These are phyloP conservation scores for Ptychadena robeensis DNA, from an alignment of 2,797 vertebrate species.

Conservation along the genomic window DNA sequence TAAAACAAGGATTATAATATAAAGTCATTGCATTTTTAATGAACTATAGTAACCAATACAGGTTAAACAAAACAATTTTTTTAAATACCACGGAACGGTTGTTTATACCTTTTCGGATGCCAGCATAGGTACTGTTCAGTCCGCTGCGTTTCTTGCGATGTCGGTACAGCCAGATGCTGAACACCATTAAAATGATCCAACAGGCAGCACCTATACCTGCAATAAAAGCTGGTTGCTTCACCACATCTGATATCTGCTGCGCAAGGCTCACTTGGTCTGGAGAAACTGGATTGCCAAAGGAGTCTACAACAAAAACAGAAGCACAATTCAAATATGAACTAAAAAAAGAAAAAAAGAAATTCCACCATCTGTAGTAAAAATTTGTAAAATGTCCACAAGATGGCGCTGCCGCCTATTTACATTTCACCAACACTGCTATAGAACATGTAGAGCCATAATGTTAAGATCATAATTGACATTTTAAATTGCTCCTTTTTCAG, in stretches of 20 bases:
- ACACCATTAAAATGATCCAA: slow-evolving; percentile 98
- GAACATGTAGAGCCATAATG: too few species aligned
- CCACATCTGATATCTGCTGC: slow-evolving; percentile 97
- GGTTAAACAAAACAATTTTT: too few species aligned
- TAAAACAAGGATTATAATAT: too few species aligned
- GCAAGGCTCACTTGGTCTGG: slow-evolving; percentile 84
- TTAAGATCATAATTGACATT: too few species aligned
- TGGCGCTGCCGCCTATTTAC: too few species aligned
- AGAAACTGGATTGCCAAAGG: slow-evolving; percentile 77
- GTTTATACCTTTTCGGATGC: slow-evolving; percentile 91
- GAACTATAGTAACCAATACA: too few species aligned
- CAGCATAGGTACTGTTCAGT: slow-evolving; percentile 91
- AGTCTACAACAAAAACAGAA: slow-evolving; percentile 70
- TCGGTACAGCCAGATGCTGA: slow-evolving; percentile 96
- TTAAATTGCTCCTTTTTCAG: too few species aligned
- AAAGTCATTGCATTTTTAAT: too few species aligned
- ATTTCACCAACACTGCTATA: too few species aligned
- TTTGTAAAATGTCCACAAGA: too few species aligned
- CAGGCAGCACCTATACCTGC: slow-evolving; percentile 97
- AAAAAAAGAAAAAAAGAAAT: too few species aligned
- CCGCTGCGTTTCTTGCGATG: slow-evolving; percentile 95
- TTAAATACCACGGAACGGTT: neutral
- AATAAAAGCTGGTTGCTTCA: slow-evolving; percentile 96
- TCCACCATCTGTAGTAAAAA: too few species aligned
- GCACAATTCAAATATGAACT: neutral